Evolutionary conservation across 2,888 invertebrate genomes (phyloP), one percentile per base, ranked within the genome.

Genomic region (Rhingia rostrata): DNA sequence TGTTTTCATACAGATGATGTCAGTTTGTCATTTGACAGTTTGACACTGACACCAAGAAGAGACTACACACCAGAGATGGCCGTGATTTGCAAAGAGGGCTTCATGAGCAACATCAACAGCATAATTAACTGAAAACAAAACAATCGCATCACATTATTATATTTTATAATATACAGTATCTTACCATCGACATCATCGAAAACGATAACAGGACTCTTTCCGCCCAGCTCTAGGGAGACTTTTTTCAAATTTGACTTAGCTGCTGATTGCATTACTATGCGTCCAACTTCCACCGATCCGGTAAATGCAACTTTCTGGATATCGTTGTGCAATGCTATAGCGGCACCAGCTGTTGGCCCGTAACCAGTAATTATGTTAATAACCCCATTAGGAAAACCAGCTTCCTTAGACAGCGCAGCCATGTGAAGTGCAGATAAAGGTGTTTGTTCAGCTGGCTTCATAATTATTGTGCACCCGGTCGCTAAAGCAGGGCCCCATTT

Each of bases 381-480:
- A 4, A 96, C 96, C 30, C 96, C 96, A 3, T 94, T 92, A 0
- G 96, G 97, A 89, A 97, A 96, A 6, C 96, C 96, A 60, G 95
- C 96, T 92, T 97, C 96, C 88, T 94, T 94, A 14, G 93, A 90
- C 35, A 97, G 92, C 2, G 94, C 93, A 7, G 95, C 97, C 61
- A 95, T 91, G 87, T 95, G 94, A 9, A 97, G 92, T 5, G 97
- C 96, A 0, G 95, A 94, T 3, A 97, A 92, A 0, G 97, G 96
- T 0, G 97, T 97, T 91, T 97, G 96, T 89, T 97, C 97, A 0
- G 97, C 95, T 2, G 96, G 95, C 90, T 97, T 97, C 89, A 97
- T 91, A 6, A 97, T 93, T 43, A 96, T 92, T 0, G 95, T 95
- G 90, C 96, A 96, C 61, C 92, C 94, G 32, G 93, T 91, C 4